These are phyloP conservation scores for Silurus asotus DNA, from an alignment of 2,113 vertebrate species.

Conservation along the genomic window DNA sequence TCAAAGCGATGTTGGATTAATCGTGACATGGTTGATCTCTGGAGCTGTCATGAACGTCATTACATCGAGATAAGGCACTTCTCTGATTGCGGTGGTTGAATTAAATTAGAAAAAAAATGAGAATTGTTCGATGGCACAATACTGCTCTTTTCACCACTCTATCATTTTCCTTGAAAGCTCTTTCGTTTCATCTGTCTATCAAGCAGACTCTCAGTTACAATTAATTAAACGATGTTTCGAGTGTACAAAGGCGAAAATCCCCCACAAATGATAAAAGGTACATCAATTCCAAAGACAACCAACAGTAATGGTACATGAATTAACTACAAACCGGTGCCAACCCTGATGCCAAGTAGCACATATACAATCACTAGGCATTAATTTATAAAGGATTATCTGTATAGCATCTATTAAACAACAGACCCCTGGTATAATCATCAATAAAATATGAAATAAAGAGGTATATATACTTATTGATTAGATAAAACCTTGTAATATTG, in stretches of 20 bases:
- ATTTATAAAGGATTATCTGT: background rate
- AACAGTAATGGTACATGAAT: background rate
- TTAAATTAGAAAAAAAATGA: slow-evolving; percentile 24
- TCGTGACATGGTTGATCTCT: slow-evolving; percentile 23
- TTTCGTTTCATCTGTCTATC: slow-evolving; percentile 35
- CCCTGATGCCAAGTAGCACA: background rate
- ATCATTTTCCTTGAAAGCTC: slow-evolving; percentile 25
- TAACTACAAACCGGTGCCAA: background rate
- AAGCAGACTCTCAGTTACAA: slow-evolving; percentile 29
- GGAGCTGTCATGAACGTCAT: slow-evolving; percentile 41
- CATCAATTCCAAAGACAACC: background rate
- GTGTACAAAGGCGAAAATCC: background rate
- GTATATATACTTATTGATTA: background rate
- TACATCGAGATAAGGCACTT: slow-evolving; percentile 36
- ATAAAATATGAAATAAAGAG: background rate
- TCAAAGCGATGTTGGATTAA: slow-evolving; percentile 31
- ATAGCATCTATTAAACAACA: background rate
- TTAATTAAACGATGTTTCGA: slow-evolving; percentile 35
- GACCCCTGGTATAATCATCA: background rate
- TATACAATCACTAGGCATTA: background rate
- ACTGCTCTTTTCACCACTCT: slow-evolving; percentile 28
- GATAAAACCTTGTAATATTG: background rate
- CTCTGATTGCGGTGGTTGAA: slow-evolving; percentile 28
- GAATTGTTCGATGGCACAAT: slow-evolving; percentile 37
- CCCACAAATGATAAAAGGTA: background rate